A percentile compares a stretch with the other conserved stretches of the same genome.
Conservation (phyloP, 2,888 invertebrate genomes). For the Andricus quercusramuli region DNA sequence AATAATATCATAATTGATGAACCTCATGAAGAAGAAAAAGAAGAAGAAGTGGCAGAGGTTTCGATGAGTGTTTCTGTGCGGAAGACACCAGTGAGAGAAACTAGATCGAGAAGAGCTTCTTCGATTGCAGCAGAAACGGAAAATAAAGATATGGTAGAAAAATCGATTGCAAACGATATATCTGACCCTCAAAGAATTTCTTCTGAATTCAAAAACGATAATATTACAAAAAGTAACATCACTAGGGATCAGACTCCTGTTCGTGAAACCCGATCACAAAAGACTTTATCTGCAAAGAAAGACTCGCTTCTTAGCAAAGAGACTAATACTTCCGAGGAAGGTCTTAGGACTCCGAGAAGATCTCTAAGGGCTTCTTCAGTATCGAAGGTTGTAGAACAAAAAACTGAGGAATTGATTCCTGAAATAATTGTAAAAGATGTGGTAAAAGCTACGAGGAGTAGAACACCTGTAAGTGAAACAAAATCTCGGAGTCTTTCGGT, state of each 20-base stretch:
- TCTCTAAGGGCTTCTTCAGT: constrained; percentile 30
- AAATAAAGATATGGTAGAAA: neutral
- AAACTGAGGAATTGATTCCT: neutral
- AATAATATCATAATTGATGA: neutral
- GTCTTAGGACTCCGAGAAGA: neutral
- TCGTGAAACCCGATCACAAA: neutral
- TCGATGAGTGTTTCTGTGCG: neutral
- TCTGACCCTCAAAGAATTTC: constrained; percentile 44
- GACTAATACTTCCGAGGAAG: neutral
- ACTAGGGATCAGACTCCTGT: neutral
- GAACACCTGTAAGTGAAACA: constrained; percentile 8
- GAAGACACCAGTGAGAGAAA: constrained; percentile 24
- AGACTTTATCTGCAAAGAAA: constrained; percentile 38
- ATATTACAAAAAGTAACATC: neutral
- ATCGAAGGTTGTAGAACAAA: neutral
- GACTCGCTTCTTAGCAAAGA: constrained; percentile 17
- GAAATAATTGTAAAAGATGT: neutral
- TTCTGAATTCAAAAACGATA: neutral
- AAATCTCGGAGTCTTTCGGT: neutral
- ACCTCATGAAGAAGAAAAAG: neutral
- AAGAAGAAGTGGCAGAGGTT: constrained; percentile 34
- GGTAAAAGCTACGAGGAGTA: neutral
- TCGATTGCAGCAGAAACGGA: neutral
- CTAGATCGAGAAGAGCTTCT: constrained; percentile 17
- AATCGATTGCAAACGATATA: constrained; percentile 40